These are phyloP conservation scores for Latrodectus hesperus DNA, from an alignment of 2,888 invertebrate genomes.

Conservation along the genomic window DNA sequence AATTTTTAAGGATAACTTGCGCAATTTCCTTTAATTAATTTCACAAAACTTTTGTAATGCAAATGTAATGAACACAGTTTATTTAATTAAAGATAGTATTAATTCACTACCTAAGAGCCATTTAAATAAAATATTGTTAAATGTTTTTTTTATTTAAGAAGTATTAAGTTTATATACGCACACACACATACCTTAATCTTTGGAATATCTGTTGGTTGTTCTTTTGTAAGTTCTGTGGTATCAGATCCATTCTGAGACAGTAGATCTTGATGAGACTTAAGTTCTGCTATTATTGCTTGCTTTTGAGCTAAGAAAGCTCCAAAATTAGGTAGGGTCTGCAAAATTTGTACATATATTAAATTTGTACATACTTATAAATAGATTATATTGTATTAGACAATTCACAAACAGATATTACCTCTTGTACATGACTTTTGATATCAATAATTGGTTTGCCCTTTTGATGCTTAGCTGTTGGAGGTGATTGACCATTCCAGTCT, in stretches of 20 bases:
- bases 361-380: too few species aligned
- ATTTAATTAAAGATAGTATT: too few species aligned
- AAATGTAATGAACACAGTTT: too few species aligned
- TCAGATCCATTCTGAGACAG: constrained; percentile 77
- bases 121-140: too few species aligned
- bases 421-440: constrained; percentile 32
- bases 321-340: constrained; percentile 89
- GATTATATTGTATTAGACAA: too few species aligned
- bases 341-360: constrained; percentile 63
- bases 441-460: constrained; percentile 89
- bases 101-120: too few species aligned
- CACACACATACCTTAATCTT: constrained; percentile 72
- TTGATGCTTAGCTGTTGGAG: constrained; percentile 91
- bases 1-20: too few species aligned
- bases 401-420: constrained; percentile 15
- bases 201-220: constrained; percentile 73
- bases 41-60: too few species aligned
- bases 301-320: constrained; percentile 87
- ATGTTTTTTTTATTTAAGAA: too few species aligned
- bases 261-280: constrained; percentile 76
- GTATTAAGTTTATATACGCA: too few species aligned
- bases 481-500: constrained; percentile 95
- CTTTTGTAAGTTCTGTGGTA: constrained; percentile 73
- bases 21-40: too few species aligned
- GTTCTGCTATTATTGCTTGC: constrained; percentile 79